Base-by-base conservation (phyloP, 2,888 invertebrate genomes). In the Caenorhabditis wallacei region DNA sequence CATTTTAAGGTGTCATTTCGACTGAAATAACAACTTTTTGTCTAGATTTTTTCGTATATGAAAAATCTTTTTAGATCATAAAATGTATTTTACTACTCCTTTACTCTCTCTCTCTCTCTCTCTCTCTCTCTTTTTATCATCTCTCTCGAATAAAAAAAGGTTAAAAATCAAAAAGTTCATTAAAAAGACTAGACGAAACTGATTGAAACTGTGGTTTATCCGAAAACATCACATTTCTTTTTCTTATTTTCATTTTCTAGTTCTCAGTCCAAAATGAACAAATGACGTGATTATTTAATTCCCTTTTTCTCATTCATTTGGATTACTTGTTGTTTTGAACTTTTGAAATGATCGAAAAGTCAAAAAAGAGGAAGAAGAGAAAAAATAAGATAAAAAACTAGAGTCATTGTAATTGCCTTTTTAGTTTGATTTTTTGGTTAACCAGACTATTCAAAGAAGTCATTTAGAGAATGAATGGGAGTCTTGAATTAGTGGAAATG, bases 271-370 rank as follows among this genome's bases (percentile, higher is more conserved):
- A 13, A 48, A 48, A 43, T 61, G 43, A 43, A 61, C 61, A 26
- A 43, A 26, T 61, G 61, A 61, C 61, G 61, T 61, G 43, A 43
- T 37, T 61, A 18, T 43, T 43, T 43, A 5, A 61, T 40, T 59
- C 18, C 40, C n/a, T 35, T 57, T 57, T 30, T 40, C 37, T 37
- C 56, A 30, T 18, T 40, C 13, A 18, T 48, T 48, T 48, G 18
- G 46, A 48, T 48, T 48, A 7, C 18, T 20, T 43, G 43, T 46
- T 61, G 61, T 61, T 61, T 61, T 46, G 61, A n/a, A 61, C 61
- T 61, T 61, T 61, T 61, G n/a, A 43, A 61, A 26, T 61, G 61
- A 61, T 61, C 26, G 8, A 46, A 16, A 61, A 61, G 40, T 59
- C 61, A 61, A 37, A 37, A 35, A 40, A 61, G 43, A 61, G 43